Evolutionary conservation across 2,888 invertebrate species (phyloP).

Genomic region (Eustalomyia histrio): DNA sequence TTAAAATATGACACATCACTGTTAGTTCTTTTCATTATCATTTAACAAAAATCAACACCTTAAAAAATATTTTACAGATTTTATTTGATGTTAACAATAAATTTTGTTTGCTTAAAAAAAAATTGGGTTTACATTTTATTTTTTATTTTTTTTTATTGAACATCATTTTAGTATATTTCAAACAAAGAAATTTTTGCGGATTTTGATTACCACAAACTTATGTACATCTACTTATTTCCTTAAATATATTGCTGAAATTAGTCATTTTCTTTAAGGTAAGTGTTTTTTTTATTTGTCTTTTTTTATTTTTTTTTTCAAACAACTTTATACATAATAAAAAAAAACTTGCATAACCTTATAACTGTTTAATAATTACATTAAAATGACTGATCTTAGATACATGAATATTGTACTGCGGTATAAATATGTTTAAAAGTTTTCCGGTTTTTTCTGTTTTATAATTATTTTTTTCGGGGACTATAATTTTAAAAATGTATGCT

Average conservation of each 20-base stretch:
- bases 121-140: constrained; percentile 35
- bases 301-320: background rate
- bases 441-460: constrained; percentile 16
- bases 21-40: background rate
- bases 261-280: constrained; percentile 57
- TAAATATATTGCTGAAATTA: constrained; percentile 14
- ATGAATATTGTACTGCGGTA: too few species aligned
- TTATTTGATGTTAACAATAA: constrained; percentile 9
- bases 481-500: background rate
- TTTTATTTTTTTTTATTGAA: constrained; percentile 30
- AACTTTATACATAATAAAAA: background rate
- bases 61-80: constrained; percentile 37
- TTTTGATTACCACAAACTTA: background rate
- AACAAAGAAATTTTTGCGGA: constrained; percentile 53
- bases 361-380: background rate
- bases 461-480: background rate
- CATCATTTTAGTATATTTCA: constrained; percentile 40
- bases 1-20: constrained; percentile 46
- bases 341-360: background rate
- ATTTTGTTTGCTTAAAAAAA: background rate
- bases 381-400: too few species aligned
- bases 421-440: background rate
- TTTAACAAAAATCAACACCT: constrained; percentile 9
- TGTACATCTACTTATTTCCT: background rate
- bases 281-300: background rate